These are phyloP conservation scores for Zingel zingel DNA, from an alignment of 2,113 vertebrate genomes.

Conservation along the genomic window DNA sequence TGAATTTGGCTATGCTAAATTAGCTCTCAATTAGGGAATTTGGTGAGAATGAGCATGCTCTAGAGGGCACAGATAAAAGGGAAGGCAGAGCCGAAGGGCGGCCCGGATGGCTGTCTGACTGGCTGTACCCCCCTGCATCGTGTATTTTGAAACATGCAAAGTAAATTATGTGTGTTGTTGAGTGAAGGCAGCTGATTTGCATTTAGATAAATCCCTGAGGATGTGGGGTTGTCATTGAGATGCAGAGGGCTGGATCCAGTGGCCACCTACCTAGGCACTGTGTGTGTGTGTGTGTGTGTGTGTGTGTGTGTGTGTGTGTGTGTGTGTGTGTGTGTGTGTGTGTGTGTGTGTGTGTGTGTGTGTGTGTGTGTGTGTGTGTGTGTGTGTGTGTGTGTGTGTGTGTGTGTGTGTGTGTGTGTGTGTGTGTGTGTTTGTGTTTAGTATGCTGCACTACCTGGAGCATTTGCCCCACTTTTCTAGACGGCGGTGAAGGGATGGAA, in stretches of 20 bases:
- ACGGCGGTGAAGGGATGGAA: conserved; percentile 49
- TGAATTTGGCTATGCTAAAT: conserved; percentile 65
- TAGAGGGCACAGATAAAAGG: conserved; percentile 65
- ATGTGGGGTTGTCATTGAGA: conserved; percentile 76
- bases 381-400: conserved; percentile 31
- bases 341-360: too few species aligned
- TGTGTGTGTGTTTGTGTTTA: not conserved
- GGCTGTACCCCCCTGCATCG: conserved; percentile 37
- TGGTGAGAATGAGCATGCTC: conserved; percentile 65
- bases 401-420: not conserved
- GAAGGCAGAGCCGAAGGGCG: conserved; percentile 47
- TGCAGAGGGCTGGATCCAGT: conserved; percentile 64
- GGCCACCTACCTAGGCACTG: conserved; percentile 47
- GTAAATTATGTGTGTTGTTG: conserved; percentile 73
- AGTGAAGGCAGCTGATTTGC: conserved; percentile 77
- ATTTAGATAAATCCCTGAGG: conserved; percentile 81
- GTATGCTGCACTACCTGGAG: conserved; percentile 53
- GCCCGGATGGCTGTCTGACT: conserved; percentile 16
- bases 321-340: too few species aligned
- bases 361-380: too few species aligned
- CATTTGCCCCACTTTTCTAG: conserved; percentile 68
- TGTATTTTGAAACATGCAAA: conserved; percentile 60
- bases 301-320: not conserved
- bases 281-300: conserved; percentile 21
- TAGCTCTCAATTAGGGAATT: conserved; percentile 78